Evolutionary conservation across 2,888 invertebrate genomes (phyloP), one percentile per base, ranked within the genome.

Genomic region (Oscheius onirici): DNA sequence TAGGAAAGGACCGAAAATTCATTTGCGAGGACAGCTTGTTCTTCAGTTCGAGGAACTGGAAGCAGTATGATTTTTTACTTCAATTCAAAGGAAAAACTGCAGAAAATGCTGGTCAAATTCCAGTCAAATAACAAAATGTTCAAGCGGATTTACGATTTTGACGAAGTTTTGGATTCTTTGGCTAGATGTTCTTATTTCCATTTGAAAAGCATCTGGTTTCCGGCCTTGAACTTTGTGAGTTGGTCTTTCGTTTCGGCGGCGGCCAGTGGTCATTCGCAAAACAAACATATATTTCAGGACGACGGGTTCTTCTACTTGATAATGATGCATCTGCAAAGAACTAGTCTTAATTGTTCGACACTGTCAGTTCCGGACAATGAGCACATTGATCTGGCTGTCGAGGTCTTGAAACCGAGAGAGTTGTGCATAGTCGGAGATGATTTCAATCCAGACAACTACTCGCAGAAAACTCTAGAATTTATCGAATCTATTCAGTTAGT

Each of bases 81-180:
- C n/a, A 17, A 58, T 11, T 20, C 1, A 17, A n/a, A 58, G 41
- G 20, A 5, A 57, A 28, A 26, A 2, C n/a, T 58, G 3, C 43
- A 58, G 58, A 58, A 58, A 41, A 43, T 58, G 43, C 17, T 40
- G 40, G 11, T 58, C n/a, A 58, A 58, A 20, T 58, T 58, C 41
- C 40, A 41, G 17, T 58, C 58, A 2, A 41, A 40, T 17, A 15
- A 41, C 8, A 58, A 58, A 20, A 41, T 41, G 11, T 58, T 58
- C 58, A 58, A 58, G 24, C 40, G 17, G 15, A n/a, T 58, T n/a
- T 58, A 58, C 20, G 58, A 58, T n/a, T 58, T 58, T 22, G 58
- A 58, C 58, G 58, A 58, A 41, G 40, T 58, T 2, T 41, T 58
- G 17, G 58, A 58, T 22, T 58, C 58, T n/a, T 10, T 58, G 40